Base-by-base conservation (phyloP, 2,797 vertebrate genomes). In the Sebastes miniatus region DNA sequence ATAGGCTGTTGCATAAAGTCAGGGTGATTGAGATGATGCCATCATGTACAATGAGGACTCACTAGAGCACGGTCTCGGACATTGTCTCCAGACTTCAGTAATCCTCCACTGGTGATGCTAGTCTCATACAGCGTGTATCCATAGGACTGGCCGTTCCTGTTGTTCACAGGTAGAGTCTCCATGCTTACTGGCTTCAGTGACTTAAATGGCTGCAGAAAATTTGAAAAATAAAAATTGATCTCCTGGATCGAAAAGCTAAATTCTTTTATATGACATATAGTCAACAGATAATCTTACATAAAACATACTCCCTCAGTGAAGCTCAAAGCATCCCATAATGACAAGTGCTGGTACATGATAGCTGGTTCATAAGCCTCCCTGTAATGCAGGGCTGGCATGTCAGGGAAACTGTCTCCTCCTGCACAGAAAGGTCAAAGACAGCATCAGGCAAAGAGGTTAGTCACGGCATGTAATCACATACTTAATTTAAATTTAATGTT, bases 111-210 rank as follows among this genome's bases (percentile, higher is more conserved):
- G 18, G 90, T 92, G 63, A 99, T 97, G 66, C 93, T 89, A 0
- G 97, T 97, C 95, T 99, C 97, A 0, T 99, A 99, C 43, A 99
- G 93, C 0, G 96, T 96, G 39, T 99, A 99, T 1, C 98, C 98
- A 1, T 95, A 96, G 0, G 97, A 95, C 94, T 99, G 98, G 6
- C 98, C 98, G 0, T 95, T 97, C 12, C 92, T 94, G 5, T 95
- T 90, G 8, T 98, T 98, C 4, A 96, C 84, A 0, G 95, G 97
- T 29, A 99, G 92, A 18, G 95, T 98, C 94, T 99, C 98, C 97
- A 99, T 98, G 90, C 96, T 99, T 22, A 98, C 50, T 0, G 98
- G 97, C 3, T 79, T 76, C 13, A 91, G 83, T 0, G 96, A 97
- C 79, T 90, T 96, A 61, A 97, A 71, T 4, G 97, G 96, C 98